phyloP scores from a whole-genome alignment of 2,888 invertebrate genomes.

The Dendrolimus houi region DNA sequence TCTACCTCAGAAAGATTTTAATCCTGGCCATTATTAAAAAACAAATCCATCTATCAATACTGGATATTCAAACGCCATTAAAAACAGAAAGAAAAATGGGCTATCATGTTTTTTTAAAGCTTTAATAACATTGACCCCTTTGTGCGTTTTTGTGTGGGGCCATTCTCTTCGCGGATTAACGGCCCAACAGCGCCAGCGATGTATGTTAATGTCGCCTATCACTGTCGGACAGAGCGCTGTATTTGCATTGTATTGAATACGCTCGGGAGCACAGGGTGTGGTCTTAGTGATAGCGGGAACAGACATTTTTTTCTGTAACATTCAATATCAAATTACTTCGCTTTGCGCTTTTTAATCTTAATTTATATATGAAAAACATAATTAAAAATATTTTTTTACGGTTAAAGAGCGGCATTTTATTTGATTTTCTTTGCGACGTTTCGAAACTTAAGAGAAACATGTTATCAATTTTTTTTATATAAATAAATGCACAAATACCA shows the following conservation, averaged over 20 bases:
- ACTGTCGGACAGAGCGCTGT: conserved; percentile 43
- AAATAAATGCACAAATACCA: too few relatives aligned
- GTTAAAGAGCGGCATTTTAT: too few relatives aligned
- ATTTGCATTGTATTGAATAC: conserved; percentile 62
- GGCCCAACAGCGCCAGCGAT: conserved; percentile 29
- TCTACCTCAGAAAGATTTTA: neutral
- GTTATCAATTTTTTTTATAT: too few relatives aligned
- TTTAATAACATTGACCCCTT: neutral
- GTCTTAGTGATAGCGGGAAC: neutral
- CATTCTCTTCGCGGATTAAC: conserved; percentile 34
- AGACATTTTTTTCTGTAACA: too few relatives aligned
- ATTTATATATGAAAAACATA: too few relatives aligned
- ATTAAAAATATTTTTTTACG: too few relatives aligned
- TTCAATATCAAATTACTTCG: too few relatives aligned
- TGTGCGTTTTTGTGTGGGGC: neutral
- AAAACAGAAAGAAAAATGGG: neutral
- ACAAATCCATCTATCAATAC: conserved; percentile 2
- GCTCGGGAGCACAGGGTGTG: neutral
- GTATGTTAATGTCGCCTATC: conserved; percentile 62
- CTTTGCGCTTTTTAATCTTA: too few relatives aligned
- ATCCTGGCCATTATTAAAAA: neutral
- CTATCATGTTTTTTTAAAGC: neutral
- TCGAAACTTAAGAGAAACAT: too few relatives aligned
- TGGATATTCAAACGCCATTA: conserved; percentile 2
- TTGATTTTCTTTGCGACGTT: too few relatives aligned